Conservation (phyloP, 2,797 vertebrate genomes). For the Pseudochaenichthys georgianus region DNA sequence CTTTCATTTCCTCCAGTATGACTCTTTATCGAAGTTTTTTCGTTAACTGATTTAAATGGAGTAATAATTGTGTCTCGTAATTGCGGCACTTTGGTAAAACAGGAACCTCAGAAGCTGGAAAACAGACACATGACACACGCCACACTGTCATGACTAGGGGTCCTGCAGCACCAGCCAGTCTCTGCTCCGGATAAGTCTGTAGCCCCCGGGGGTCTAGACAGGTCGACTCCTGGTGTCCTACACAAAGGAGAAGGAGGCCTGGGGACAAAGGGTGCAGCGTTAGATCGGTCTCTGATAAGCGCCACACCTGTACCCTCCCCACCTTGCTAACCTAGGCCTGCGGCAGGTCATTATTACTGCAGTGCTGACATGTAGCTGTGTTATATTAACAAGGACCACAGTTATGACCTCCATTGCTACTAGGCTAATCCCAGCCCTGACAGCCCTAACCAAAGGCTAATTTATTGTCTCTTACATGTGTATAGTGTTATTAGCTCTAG, state of each 20-base stretch:
- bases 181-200: conserved; percentile 49
- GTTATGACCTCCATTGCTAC: conserved; percentile 23
- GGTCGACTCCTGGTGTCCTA: conserved; percentile 60
- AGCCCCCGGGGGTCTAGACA: conserved; percentile 70
- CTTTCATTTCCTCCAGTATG: too few species aligned
- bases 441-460: background rate
- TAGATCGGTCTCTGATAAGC: conserved; percentile 47
- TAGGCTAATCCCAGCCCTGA: conserved; percentile 11
- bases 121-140: conserved; percentile 22
- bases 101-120: too few species aligned
- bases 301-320: conserved; percentile 43
- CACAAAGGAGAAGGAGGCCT: conserved; percentile 44
- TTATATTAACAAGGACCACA: conserved; percentile 19
- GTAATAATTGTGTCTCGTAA: conserved; percentile 26
- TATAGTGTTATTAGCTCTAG: conserved; percentile 7
- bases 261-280: conserved; percentile 40
- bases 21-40: too few species aligned
- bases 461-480: conserved; percentile 14
- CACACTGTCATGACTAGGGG: conserved; percentile 25
- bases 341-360: conserved; percentile 14
- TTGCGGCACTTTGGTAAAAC: background rate
- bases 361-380: conserved; percentile 16
- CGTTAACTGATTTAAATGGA: background rate
- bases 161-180: conserved; percentile 51
- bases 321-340: conserved; percentile 16